These are phyloP conservation scores for Megalonaias nervosa DNA, from an alignment of 1,140 invertebrate species.

Conservation along the genomic window DNA sequence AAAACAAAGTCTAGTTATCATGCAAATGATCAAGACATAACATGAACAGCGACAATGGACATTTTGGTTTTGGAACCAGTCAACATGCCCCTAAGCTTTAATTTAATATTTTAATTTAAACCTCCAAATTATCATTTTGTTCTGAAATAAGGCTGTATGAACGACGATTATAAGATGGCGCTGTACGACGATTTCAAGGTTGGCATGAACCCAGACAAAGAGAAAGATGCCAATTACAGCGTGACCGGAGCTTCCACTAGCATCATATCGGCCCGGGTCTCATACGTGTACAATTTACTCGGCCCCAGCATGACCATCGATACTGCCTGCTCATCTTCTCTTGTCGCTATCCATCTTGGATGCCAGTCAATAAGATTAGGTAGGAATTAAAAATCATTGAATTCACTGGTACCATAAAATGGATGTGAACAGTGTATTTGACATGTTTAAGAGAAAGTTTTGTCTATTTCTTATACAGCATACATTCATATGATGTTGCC, in stretches of 20 bases:
- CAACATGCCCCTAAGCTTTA: no score
- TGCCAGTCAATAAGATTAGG: conserved; percentile 84
- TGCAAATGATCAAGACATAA: no score
- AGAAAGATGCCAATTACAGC: conserved; percentile 34
- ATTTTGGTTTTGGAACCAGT: no score
- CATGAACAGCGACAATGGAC: no score
- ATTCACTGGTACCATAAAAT: no score
- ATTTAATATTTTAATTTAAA: no score
- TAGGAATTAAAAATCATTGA: background rate
- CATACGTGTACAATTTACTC: conserved; percentile 53
- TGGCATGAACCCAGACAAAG: background rate
- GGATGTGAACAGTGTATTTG: background rate
- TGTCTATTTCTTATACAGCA: background rate
- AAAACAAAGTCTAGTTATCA: no score
- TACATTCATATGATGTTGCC: no score
- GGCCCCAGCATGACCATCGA: conserved; percentile 93
- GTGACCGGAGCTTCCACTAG: conserved; percentile 38
- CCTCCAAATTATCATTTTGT: no score
- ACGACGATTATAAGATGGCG: conserved; percentile 42
- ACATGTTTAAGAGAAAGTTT: no score
- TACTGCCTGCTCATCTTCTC: conserved; percentile 94
- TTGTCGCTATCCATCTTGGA: conserved; percentile 92
- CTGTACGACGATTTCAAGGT: conserved; percentile 13
- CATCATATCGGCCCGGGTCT: conserved; percentile 44
- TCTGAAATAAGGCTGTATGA: conserved; percentile 43